phyloP scores from a whole-genome alignment of 2,113 vertebrate species.

The Melanocharis versteri region DNA sequence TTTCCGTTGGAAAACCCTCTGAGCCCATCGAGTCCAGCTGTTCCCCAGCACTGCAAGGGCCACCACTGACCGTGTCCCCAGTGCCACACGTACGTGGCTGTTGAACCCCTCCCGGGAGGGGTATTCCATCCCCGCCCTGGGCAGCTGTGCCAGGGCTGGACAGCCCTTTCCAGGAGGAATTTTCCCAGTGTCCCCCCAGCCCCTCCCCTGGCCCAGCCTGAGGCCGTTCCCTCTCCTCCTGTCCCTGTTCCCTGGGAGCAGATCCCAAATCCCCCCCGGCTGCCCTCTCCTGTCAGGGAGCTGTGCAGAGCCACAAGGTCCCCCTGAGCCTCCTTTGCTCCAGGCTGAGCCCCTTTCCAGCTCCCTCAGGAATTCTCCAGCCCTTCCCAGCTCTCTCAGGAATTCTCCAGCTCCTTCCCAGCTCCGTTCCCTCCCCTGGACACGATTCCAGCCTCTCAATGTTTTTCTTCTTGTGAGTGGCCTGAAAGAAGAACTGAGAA shows the following conservation, averaged over 20 bases:
- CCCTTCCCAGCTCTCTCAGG: neutral
- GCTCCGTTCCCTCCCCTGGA: neutral
- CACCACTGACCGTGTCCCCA: neutral
- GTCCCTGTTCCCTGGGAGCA: neutral
- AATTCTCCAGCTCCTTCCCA: neutral
- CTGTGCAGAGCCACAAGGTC: neutral
- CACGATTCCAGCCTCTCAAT: rapidly evolving
- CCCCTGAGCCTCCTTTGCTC: neutral
- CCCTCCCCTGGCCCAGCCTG: neutral
- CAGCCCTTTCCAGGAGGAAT: neutral
- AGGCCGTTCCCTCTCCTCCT: neutral
- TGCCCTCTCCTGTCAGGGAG: neutral
- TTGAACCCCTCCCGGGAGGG: neutral
- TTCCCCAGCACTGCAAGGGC: neutral
- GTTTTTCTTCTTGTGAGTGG: neutral
- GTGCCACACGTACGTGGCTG: neutral
- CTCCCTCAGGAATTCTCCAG: neutral
- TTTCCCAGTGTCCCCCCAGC: rapidly evolving
- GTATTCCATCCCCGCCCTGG: neutral
- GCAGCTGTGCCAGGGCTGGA: neutral
- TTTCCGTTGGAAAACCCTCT: neutral
- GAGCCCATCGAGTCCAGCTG: rapidly evolving
- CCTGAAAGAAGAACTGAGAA: neutral
- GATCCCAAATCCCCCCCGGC: neutral
- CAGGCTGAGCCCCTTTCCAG: neutral